phyloP scores from a whole-genome alignment of 2,113 vertebrate species.

The Labrus mixtus region DNA sequence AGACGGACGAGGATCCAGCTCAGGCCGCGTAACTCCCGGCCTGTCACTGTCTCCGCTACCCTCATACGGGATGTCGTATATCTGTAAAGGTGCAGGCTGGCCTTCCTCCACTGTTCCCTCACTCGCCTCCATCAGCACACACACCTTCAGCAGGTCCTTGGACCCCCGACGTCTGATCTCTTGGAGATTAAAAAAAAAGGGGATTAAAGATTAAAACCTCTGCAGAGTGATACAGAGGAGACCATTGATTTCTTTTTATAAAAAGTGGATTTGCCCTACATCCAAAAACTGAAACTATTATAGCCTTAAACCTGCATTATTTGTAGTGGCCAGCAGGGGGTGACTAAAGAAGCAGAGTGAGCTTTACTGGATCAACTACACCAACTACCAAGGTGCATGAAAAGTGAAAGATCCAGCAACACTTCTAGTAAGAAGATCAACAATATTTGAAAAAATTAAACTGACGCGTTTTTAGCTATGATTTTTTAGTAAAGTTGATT shows the following conservation, averaged over 20 bases:
- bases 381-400: too few species aligned
- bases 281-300: neutral
- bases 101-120: constrained; percentile 62
- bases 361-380: too few species aligned
- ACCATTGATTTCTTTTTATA: too few species aligned
- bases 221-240: too few species aligned
- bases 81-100: constrained; percentile 71
- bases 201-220: neutral
- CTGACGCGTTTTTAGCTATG: too few species aligned
- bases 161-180: constrained; percentile 91
- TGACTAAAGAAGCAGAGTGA: too few species aligned
- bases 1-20: constrained; percentile 83
- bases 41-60: constrained; percentile 61
- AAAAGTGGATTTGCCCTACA: neutral
- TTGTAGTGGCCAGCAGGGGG: too few species aligned
- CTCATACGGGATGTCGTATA: constrained; percentile 86
- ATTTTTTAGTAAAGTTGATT: too few species aligned
- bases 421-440: too few species aligned
- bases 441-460: too few species aligned
- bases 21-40: constrained; percentile 60
- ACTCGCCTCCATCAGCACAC: constrained; percentile 81
- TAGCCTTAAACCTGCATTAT: too few species aligned
- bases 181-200: constrained; percentile 45
- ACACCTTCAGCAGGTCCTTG: constrained; percentile 89
- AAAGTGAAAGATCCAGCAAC: too few species aligned